Percentiles rank a stretch among this genome's conserved stretches.
Evolutionary conservation across 2,113 vertebrate species (phyloP).

Genomic region (Tychaedon coryphoeus): DNA sequence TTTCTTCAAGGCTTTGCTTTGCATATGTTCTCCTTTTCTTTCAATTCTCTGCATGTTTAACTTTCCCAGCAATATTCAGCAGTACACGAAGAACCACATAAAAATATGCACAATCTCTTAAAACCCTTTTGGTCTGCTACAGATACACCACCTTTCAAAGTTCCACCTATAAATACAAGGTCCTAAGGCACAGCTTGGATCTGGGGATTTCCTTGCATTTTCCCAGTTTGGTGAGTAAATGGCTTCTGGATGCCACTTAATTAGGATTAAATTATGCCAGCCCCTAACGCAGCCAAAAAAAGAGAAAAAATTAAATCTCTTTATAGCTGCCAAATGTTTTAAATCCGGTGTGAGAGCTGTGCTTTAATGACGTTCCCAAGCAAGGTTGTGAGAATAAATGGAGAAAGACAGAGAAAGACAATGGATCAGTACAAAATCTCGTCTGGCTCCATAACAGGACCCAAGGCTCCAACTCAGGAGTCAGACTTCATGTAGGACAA

Average conservation of each 20-base stretch:
- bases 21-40: background rate
- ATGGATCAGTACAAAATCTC: background rate
- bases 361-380: background rate
- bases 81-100: background rate
- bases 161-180: background rate
- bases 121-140: background rate
- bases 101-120: background rate
- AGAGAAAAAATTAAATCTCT: background rate
- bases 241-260: background rate
- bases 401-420: background rate
- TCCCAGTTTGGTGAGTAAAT: background rate
- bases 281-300: background rate
- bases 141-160: background rate
- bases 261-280: background rate
- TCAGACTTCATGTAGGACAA: background rate
- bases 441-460: background rate
- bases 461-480: background rate
- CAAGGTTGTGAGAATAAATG: background rate
- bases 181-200: background rate
- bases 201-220: background rate
- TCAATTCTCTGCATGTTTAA: background rate
- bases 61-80: background rate
- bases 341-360: background rate
- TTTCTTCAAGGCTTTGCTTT: background rate
- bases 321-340: background rate